Base-by-base conservation (phyloP, 2,797 vertebrate genomes). In the Microcaecilia unicolor region DNA sequence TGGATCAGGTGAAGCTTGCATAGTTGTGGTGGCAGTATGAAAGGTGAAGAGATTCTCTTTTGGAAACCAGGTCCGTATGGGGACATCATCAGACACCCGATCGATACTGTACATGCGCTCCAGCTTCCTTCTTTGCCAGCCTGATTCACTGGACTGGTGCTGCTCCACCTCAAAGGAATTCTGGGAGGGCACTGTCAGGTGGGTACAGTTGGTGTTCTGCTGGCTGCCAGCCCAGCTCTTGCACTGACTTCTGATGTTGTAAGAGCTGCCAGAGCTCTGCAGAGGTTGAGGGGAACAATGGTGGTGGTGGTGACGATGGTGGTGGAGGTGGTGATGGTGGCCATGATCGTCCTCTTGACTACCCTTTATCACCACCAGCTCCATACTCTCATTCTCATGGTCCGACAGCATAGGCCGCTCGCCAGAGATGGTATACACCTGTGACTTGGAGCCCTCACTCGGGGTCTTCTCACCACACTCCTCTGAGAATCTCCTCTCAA, bases 91-190 rank as follows among this genome's bases (percentile, higher is more conserved):
- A 66, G 89, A 74, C 79, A 92, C 62, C 8, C 82, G 78, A 39
- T 98, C 95, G 0, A 97, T 85, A 2, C 95, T 98, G 58, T 86
- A 88, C 89, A 94, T 91, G 67, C 93, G 80, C 76, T 97, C 92
- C 65, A 98, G 81, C 64, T 93, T 93, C 52, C 92, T 96, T 27
- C 71, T 72, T 30, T 67, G 72, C 57, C 74, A 63, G 2, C 74
- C 44, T 0, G 63, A 34, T 56, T 83, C 78, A 0, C 77, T 57
- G 2, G 74, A 61, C 3, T 85, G 84, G 1, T 83, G 80, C 18
- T 80, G 86, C n/a, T 95, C 93, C 41, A 88, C 67, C 43, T 92
- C 90, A 6, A 93, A 81, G 25, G 87, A 87, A 14, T 79, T 86
- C 41, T 92, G 90, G 29, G 78, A 64, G 9, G 76, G 51, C 4